Evolutionary conservation across 2,797 vertebrate genomes (phyloP), one percentile per base, ranked within the genome.

Genomic region (Tympanoctomys barrerae): DNA sequence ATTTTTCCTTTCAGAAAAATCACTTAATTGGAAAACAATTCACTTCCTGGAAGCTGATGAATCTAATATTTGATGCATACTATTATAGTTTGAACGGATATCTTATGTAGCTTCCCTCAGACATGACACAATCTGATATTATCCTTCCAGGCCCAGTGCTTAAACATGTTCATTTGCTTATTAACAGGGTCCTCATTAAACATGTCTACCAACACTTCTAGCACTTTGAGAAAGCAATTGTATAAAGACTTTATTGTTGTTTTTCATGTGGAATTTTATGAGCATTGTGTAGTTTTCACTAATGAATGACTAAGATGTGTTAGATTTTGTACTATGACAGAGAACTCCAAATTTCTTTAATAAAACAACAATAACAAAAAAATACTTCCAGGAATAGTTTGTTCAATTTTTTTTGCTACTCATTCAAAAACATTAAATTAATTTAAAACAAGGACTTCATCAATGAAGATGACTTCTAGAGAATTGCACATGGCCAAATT

Each of bases 11-110:
- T 95, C 61, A 70, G 28, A 91, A 96, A 96, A 91, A 46, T 46
- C 68, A 92, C 22, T 95, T 96, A 97, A 96, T 94, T 96, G 28
- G 88, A 94, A 91, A 57, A 42, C 36, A 89, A 88, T 85, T 14
- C n/a, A 91, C 96, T 96, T 88, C n/a, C 57, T 88, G 86, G 94
- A 96, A 96, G n/a, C 66, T 91, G 52, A 49, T 90, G 71, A 96
- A 95, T 91, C n/a, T 81, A 90, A 77, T 86, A 96, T 90, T 86
- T 97, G 93, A 96, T 89, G 89, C 87, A 92, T 90, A 88, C 39
- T 11, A 79, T 88, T 59, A 24, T 87, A 91, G 93, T 97, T 97
- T 94, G 75, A 95, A 83, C 42, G 96, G 77, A 92, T 85, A 96
- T 88, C 77, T 95, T 36, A 18, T 80, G 28, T 70, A 64, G 16